A percentile compares a stretch with the other conserved stretches of the same genome.
phyloP scores from a whole-genome alignment of 1,140 invertebrate genomes.

The Calephelis virginiensis region DNA sequence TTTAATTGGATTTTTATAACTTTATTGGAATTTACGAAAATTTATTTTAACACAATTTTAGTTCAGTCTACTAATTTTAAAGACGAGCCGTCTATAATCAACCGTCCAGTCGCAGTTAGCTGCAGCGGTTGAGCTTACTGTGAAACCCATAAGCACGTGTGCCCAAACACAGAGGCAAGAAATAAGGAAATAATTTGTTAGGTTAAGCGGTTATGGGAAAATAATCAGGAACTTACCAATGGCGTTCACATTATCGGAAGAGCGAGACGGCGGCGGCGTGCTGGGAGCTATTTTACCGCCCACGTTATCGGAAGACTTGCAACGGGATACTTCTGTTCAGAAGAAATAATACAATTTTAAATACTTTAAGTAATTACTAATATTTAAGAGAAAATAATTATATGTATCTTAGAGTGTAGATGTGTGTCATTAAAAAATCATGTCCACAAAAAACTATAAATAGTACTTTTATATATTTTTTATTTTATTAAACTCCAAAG shows the following conservation, averaged over 20 bases:
- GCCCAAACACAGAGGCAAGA: background rate
- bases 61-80: too few species aligned
- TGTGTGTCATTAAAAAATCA: too few species aligned
- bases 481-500: too few species aligned
- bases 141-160: constrained; percentile 6
- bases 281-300: constrained; percentile 47
- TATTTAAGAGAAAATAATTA: background rate
- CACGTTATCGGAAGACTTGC: constrained; percentile 71
- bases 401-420: background rate
- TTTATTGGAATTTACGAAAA: too few species aligned
- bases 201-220: background rate
- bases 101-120: too few species aligned
- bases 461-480: too few species aligned
- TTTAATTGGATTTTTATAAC: too few species aligned
- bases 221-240: constrained; percentile 50
- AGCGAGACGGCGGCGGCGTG: constrained; percentile 66
- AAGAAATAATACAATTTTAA: background rate
- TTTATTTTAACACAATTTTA: too few species aligned
- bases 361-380: too few species aligned
- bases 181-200: background rate
- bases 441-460: too few species aligned
- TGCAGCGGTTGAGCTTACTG: background rate
- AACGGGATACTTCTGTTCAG: constrained; percentile 65
- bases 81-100: too few species aligned
- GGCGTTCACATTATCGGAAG: constrained; percentile 68